Evolutionary conservation across 2,113 vertebrate genomes (phyloP).

Genomic region (Thalassarche chlororhynchos): DNA sequence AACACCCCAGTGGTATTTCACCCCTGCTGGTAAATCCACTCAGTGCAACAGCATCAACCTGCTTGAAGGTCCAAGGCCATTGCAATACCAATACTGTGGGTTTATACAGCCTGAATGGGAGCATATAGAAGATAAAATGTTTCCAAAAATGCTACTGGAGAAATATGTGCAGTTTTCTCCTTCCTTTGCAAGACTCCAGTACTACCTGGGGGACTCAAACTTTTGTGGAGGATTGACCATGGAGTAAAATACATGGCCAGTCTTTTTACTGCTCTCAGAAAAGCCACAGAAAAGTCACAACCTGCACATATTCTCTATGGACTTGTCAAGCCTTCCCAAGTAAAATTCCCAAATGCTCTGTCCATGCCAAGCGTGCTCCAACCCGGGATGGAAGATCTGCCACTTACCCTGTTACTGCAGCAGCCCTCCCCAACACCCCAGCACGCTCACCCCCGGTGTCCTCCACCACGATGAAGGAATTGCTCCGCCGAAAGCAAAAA

Average conservation of each 20-base stretch:
- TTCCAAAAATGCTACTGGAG: background rate
- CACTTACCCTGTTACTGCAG: background rate
- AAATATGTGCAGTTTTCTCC: background rate
- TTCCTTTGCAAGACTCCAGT: background rate
- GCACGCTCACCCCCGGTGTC: background rate
- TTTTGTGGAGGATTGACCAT: too few relatives aligned
- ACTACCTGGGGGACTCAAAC: background rate
- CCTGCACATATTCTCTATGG: background rate
- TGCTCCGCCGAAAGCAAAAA: background rate
- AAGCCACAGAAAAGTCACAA: background rate
- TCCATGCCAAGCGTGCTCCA: background rate
- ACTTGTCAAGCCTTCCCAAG: background rate
- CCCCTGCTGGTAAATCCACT: background rate
- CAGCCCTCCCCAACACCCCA: background rate
- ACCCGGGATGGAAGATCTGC: background rate
- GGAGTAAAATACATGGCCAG: background rate
- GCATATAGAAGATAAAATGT: background rate
- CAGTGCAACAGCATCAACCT: background rate
- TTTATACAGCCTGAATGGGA: background rate
- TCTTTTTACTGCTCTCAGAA: background rate
- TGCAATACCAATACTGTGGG: too few relatives aligned
- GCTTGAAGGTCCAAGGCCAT: background rate
- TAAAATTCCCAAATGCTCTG: background rate
- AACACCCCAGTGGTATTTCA: too few relatives aligned
- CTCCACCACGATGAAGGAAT: background rate